These are phyloP conservation scores for Peromyscus nudipes DNA, from an alignment of 2,797 vertebrate genomes.

Conservation along the genomic window DNA sequence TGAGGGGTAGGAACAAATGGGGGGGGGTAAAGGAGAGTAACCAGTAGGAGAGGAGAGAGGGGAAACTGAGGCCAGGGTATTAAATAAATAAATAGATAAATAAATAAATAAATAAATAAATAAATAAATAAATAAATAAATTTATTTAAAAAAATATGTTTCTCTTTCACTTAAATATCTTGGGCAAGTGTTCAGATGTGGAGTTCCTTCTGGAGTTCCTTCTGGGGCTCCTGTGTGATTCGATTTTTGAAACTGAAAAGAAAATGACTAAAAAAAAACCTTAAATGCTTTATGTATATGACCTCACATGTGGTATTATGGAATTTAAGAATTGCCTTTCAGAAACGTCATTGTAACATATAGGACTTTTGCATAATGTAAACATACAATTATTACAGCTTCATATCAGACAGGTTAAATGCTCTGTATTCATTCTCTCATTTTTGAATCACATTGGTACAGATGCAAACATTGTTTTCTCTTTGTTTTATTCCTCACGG, in stretches of 20 bases:
- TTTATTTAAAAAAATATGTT: not conserved
- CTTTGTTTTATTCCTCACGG: not conserved
- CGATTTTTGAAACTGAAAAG: not conserved
- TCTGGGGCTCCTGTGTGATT: not conserved
- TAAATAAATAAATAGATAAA: not conserved
- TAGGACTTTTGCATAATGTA: not conserved
- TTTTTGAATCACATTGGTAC: not conserved
- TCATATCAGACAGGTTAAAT: not conserved
- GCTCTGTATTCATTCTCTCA: not conserved
- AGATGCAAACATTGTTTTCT: not conserved
- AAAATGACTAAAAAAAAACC: not conserved
- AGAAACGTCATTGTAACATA: not conserved
- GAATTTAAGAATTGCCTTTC: conserved; percentile 23
- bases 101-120: no score
- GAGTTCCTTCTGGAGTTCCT: not conserved
- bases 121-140: not conserved
- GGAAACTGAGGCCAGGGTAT: not conserved
- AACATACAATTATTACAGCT: not conserved
- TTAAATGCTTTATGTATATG: not conserved
- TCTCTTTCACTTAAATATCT: not conserved
- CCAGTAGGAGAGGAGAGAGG: not conserved
- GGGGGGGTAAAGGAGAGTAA: not conserved
- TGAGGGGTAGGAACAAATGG: not conserved
- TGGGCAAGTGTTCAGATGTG: not conserved
- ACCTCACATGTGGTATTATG: not conserved